Evolutionary conservation across 2,113 vertebrate genomes (phyloP).

Genomic region (Zosterops hypoxanthus): DNA sequence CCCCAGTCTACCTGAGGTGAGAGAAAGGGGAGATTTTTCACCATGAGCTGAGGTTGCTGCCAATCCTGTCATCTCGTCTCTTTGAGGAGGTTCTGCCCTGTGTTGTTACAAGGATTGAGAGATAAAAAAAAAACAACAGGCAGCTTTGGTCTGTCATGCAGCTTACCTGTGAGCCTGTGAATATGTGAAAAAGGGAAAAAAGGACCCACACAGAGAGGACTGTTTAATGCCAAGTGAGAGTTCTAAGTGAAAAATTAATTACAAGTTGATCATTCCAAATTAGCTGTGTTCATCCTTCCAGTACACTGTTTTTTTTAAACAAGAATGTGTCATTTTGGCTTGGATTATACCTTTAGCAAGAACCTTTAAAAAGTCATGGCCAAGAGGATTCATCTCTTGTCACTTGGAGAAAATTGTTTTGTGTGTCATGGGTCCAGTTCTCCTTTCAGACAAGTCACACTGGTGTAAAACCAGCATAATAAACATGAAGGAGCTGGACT

Average conservation of each 20-base stretch:
- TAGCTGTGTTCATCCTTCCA: not conserved
- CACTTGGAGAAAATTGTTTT: not conserved
- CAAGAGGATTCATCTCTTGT: not conserved
- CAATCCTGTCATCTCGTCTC: not conserved
- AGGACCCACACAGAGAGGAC: not conserved
- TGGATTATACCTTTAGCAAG: not conserved
- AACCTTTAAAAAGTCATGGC: not conserved
- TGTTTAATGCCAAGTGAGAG: not conserved
- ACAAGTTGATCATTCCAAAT: not conserved
- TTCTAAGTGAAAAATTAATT: not conserved
- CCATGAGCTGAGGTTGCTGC: not conserved
- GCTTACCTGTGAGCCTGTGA: not conserved
- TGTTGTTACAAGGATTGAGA: not conserved
- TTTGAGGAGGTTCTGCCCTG: not conserved
- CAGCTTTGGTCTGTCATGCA: not conserved
- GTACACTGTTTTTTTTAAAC: not conserved
- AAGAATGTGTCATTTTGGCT: not conserved
- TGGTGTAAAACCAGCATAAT: not conserved
- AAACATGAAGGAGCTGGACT: not conserved
- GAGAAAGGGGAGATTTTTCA: not conserved
- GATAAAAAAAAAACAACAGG: not conserved
- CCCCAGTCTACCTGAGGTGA: not conserved
- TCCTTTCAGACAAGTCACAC: not conserved
- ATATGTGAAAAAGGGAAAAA: not conserved
- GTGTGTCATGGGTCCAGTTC: not conserved